Conservation (phyloP, 1,140 invertebrate species). For the Drosophila lacteicornis region DNA sequence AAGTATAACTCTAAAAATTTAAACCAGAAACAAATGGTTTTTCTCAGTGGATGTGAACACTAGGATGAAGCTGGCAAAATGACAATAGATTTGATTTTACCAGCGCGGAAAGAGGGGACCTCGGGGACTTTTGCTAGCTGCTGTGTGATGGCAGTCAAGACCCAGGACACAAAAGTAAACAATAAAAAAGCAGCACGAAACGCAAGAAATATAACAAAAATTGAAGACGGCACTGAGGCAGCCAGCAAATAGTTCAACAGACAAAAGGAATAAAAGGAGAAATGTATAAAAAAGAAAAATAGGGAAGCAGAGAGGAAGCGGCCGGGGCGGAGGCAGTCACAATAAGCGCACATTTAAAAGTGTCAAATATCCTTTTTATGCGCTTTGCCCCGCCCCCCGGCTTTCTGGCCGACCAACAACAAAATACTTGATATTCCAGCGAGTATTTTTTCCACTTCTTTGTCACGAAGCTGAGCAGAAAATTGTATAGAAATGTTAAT, state of each 20-base stretch:
- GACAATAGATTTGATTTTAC: constrained; percentile 82
- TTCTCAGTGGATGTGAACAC: constrained; percentile 14
- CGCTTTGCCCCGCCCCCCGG: constrained; percentile 62
- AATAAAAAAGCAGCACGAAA: constrained; percentile 53
- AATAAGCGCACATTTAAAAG: constrained; percentile 84
- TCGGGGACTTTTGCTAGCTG: constrained; percentile 45
- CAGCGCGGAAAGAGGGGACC: constrained; percentile 39
- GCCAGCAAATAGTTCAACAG: constrained; percentile 76
- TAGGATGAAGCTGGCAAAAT: constrained; percentile 69
- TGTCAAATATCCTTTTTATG: constrained; percentile 84
- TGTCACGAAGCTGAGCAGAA: constrained; percentile 77
- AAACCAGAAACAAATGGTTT: neutral
- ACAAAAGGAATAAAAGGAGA: constrained; percentile 61
- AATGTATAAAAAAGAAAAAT: constrained; percentile 17
- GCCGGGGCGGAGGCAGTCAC: constrained; percentile 52
- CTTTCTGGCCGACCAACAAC: constrained; percentile 53
- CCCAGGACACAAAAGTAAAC: constrained; percentile 81
- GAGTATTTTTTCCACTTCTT: constrained; percentile 47
- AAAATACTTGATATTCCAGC: constrained; percentile 76
- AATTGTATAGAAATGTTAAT: constrained; percentile 84
- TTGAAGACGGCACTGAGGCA: constrained; percentile 67
- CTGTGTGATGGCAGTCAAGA: constrained; percentile 58
- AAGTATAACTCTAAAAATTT: neutral
- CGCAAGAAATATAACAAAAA: constrained; percentile 81
- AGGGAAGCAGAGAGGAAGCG: neutral